Conservation (phyloP, 2,888 invertebrate species). For the Caprella mutica region DNA sequence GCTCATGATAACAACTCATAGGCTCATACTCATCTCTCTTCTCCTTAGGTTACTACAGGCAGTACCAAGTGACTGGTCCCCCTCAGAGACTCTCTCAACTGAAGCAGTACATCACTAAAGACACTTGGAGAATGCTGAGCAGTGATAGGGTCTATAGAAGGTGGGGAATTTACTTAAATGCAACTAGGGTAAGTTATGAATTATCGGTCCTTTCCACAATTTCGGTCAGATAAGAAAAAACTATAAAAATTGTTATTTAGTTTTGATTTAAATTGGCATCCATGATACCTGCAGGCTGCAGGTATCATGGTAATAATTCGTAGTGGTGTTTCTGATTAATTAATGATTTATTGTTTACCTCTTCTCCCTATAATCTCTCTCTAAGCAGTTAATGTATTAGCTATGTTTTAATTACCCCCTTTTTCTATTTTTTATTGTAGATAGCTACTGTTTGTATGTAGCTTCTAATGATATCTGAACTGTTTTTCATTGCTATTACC, state of each 20-base stretch:
- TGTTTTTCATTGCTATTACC: too few species aligned
- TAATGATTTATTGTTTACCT: background rate
- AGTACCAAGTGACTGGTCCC: constrained; percentile 18
- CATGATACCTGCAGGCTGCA: too few species aligned
- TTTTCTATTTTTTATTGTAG: background rate
- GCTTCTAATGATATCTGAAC: too few species aligned
- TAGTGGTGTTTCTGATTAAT: background rate
- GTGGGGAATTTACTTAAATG: constrained; percentile 2
- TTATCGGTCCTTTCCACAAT: too few species aligned
- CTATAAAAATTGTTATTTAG: background rate
- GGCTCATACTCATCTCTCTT: too few species aligned
- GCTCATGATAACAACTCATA: too few species aligned
- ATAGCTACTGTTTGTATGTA: too few species aligned
- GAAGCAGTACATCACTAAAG: constrained; percentile 29
- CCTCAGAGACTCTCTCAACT: constrained; percentile 24
- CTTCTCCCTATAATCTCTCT: background rate
- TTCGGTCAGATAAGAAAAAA: too few species aligned
- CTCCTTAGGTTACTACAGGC: constrained; percentile 18
- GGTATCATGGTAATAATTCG: background rate
- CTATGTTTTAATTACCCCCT: background rate
- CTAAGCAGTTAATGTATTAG: background rate
- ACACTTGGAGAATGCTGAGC: constrained; percentile 23
- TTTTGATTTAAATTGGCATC: background rate
- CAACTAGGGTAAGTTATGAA: too few species aligned
- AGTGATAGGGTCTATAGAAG: constrained; percentile 25